Percentiles rank a stretch among this genome's conserved stretches.
phyloP scores from a whole-genome alignment of 1,140 invertebrate species.

The Neodiprion fabricii region DNA sequence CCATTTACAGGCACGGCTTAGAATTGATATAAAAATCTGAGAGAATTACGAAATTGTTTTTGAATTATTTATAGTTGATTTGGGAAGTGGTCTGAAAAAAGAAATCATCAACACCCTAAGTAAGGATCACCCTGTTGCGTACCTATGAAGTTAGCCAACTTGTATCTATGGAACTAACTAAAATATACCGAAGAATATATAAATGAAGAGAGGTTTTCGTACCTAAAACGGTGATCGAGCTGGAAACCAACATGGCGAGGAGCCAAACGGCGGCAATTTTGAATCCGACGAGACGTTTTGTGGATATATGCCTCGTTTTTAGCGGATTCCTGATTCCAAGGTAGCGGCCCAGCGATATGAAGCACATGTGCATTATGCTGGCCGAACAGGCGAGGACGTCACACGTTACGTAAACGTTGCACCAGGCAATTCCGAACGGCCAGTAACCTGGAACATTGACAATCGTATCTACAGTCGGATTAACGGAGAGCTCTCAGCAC shows the following conservation, averaged over 20 bases:
- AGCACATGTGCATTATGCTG: slow-evolving; percentile 97
- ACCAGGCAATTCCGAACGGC: slow-evolving; percentile 87
- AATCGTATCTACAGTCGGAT: not conserved
- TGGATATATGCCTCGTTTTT: slow-evolving; percentile 77
- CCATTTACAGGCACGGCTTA: too few relatives aligned
- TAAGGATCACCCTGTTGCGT: too few relatives aligned
- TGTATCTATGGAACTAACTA: too few relatives aligned
- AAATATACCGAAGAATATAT: too few relatives aligned
- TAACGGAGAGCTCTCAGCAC: too few relatives aligned
- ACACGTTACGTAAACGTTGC: slow-evolving; percentile 92
- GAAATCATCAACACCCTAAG: too few relatives aligned
- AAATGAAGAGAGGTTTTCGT: slow-evolving; percentile 24
- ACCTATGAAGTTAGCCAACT: too few relatives aligned
- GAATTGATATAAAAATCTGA: too few relatives aligned
- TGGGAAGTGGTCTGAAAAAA: too few relatives aligned
- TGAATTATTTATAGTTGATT: too few relatives aligned
- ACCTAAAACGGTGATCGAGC: slow-evolving; percentile 87
- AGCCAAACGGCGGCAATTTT: slow-evolving; percentile 88
- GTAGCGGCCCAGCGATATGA: slow-evolving; percentile 92
- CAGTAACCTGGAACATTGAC: slow-evolving; percentile 79
- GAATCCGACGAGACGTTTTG: slow-evolving; percentile 78
- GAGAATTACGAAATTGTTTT: too few relatives aligned
- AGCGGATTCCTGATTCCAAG: slow-evolving; percentile 90
- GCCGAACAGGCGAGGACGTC: slow-evolving; percentile 95
- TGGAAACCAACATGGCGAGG: slow-evolving; percentile 84